phyloP scores from a whole-genome alignment of 1,140 invertebrate species.

The Tetranychus urticae region DNA sequence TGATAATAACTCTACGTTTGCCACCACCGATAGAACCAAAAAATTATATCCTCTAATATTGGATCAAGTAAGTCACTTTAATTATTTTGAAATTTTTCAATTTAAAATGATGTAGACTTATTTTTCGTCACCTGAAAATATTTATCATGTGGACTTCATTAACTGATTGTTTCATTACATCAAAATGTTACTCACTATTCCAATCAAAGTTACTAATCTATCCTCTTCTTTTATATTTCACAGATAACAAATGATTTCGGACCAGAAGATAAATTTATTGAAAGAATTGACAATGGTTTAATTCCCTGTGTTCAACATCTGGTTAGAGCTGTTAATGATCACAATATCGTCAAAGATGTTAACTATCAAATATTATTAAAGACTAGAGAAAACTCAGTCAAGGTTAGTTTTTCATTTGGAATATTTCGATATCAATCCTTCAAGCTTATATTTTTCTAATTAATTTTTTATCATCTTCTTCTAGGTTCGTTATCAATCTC shows the following conservation, averaged over 20 bases:
- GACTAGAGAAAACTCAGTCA: constrained; percentile 41
- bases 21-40: constrained; percentile 60
- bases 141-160: not conserved
- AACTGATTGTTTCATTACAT: not conserved
- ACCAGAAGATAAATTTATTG: constrained; percentile 19
- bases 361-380: constrained; percentile 72
- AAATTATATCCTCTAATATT: constrained; percentile 57
- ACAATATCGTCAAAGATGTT: constrained; percentile 59
- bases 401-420: constrained; percentile 17
- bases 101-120: not conserved
- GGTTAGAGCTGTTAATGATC: constrained; percentile 27
- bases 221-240: constrained; percentile 1
- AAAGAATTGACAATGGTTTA: constrained; percentile 31
- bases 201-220: not conserved
- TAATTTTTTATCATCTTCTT: not conserved
- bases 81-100: no score
- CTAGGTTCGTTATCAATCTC: constrained; percentile 21
- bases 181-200: not conserved
- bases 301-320: constrained; percentile 43
- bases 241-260: constrained; percentile 48
- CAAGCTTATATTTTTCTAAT: not conserved
- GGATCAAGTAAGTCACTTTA: constrained; percentile 34
- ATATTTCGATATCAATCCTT: not conserved
- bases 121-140: no score
- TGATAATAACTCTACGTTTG: constrained; percentile 38